Base-by-base conservation (phyloP, 2,888 invertebrate genomes). In the Ctena decussata region DNA sequence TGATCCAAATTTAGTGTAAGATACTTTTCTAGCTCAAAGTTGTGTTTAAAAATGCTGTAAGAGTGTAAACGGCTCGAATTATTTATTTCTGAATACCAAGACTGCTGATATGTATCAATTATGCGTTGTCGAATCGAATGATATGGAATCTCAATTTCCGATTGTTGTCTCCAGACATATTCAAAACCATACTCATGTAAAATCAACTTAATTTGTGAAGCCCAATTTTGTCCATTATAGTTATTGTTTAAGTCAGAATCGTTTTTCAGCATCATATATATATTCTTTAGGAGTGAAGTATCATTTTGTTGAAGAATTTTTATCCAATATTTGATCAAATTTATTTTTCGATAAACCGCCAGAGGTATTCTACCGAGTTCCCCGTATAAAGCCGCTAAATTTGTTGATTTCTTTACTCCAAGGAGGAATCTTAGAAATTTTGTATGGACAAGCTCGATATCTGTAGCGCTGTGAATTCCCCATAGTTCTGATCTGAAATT, bases 401-500 rank as follows among this genome's bases (percentile, higher is more conserved):
- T n/a, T n/a, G n/a, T n/a, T n/a, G n/a, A n/a, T n/a, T 44, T 8
- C 18, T 44, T 44, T 44, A 44, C 44, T 18, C 44, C 44, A 18
- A 44, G 44, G 18, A 44, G 8, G 18, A 44, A 44, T 44, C 44
- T 44, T 44, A 44, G 18, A 44, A 44, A 44, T 44, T 44, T 57
- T n/a, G 69, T 69, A 30, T 69, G 69, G 15, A 69, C 32, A 27
- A 70, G 30, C 37, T 35, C 37, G 12, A 70, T 35, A n/a, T 37
- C 39, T 21, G 70, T 70, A 11, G 18, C 70, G 6, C 15, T 1
- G 37, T 70, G 70, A 32, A 70, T 70, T 18, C 70, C 70, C 35
- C 32, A 70, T 35, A 70, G 32, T 35, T 70, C 70, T 37, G 70
- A 70, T 35, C 70, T 5, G 21, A 37, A 70, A 70, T 70, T 70